Evolutionary conservation across 2,888 invertebrate genomes (phyloP), one percentile per base, ranked within the genome.

Genomic region (Syrphus vitripennis): DNA sequence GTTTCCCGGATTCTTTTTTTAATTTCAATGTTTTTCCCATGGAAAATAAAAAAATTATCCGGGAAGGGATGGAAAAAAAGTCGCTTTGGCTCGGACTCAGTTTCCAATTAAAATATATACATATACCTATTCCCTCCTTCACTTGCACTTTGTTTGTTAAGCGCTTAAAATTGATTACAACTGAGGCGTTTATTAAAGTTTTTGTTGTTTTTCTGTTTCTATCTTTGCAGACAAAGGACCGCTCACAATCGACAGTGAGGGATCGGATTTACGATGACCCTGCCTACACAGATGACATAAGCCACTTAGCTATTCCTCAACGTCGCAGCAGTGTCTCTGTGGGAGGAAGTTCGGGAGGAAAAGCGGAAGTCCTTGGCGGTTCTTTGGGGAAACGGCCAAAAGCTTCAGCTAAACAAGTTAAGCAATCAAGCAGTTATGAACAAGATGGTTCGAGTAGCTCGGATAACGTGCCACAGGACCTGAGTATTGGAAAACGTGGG

Each of bases 271-370:
- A 91, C 53, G 92, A 92, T 88, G 92, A 93, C 89, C 92, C 92
- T 10, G 92, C 92, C 42, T 93, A 92, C 78, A 93, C 92, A 0
- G 92, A 92, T 67, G 92, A 93, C 80, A 92, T 93, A 31, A 92
- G 92, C 53, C 92, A 93, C 86, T 88, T 93, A 87, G 92, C 92
- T 12, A 91, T 92, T 72, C 92, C 92, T 1, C 61, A 91, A 77
- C 90, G 92, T 0, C 89, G 92, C 6, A 90, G 88, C 48, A 90
- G 90, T 81, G 89, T 90, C n/a, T 90, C 90, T 7, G 89, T 87
- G 7, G 87, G 88, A 21, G 86, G 53, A 3, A 55, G 29, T 21
- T 50, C 70, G 12, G 63, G 12, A 1, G 70, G 57, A 3, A 81
- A 71, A 21, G 34, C n/a, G 1, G 82, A 75, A 9, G 34, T 70